Evolutionary conservation across 2,797 vertebrate species (phyloP), one percentile per base, ranked within the genome.

Genomic region (Tragopan temminckii): DNA sequence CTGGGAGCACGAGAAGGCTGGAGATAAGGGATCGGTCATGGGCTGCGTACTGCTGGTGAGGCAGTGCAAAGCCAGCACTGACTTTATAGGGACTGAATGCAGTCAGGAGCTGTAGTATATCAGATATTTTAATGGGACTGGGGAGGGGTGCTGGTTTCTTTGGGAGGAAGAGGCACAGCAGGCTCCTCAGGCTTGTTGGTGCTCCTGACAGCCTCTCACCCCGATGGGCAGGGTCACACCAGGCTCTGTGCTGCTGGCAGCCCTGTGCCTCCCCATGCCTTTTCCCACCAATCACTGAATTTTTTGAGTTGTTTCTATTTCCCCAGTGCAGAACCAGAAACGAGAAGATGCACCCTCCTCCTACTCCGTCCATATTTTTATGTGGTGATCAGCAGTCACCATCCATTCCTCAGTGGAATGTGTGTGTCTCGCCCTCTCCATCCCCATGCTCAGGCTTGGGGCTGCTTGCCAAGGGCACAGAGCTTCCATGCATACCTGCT

Each of bases 21-120:
- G 36, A 94, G 93, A 96, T 95, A 95, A 95, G 83, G 52, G 31
- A 94, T 90, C 89, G 62, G 80, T 35, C 82, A 88, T 83, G 86
- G 93, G 64, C 88, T 96, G 95, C 70, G 86, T 96, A 91, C 36
- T 88, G 91, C 96, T 95, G 89, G 67, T 0, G 3, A 70, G 74
- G 66, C 31, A 31, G 17, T 72, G n/a, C 88, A 55, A 62, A 95
- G 69, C 82, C 94, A 91, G 62, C 58, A 94, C 52, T 88, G 80
- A 59, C 78, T 94, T 81, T 84, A 46, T 82, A 31, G 4, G 80
- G 55, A 3, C 50, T 88, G 92, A 92, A 81, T 9, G 46, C 85
- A 80, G 25, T 74, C 36, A 45, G 46, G 68, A 59, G 89, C 85
- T 94, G 71, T 74, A 62, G 77, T 95, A 94, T 93, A 94, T 95